These are phyloP conservation scores for Ailurus styani DNA, from an alignment of 2,113 vertebrate species.

Conservation along the genomic window DNA sequence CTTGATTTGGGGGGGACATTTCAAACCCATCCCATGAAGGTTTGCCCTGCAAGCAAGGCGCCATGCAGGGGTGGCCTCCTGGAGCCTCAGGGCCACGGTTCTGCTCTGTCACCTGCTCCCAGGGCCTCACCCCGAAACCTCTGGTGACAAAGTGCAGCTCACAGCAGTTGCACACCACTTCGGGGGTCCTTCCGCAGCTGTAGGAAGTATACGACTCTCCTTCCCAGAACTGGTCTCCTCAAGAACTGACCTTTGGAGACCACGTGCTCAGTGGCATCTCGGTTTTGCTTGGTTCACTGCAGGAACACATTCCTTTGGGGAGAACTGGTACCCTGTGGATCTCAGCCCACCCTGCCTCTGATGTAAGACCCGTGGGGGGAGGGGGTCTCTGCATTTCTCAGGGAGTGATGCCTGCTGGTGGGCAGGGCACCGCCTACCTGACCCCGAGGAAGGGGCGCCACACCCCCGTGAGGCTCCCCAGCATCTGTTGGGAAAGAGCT, in stretches of 20 bases:
- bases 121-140: background rate
- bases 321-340: slow-evolving; percentile 40
- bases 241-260: slow-evolving; percentile 50
- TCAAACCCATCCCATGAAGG: background rate
- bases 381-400: background rate
- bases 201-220: background rate
- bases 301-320: slow-evolving; percentile 47
- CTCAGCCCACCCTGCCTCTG: slow-evolving; percentile 44
- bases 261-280: slow-evolving; percentile 18
- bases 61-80: fast-evolving
- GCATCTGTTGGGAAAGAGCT: slow-evolving; percentile 69
- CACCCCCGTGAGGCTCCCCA: slow-evolving; percentile 40
- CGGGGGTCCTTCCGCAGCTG: background rate
- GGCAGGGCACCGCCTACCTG: slow-evolving; percentile 31
- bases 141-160: background rate
- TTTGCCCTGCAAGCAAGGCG: background rate
- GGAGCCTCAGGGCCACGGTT: fast-evolving
- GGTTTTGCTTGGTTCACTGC: slow-evolving; percentile 58
- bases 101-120: fast-evolving
- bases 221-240: background rate
- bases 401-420: slow-evolving; percentile 55
- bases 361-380: background rate
- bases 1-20: background rate
- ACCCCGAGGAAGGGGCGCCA: slow-evolving; percentile 35
- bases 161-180: background rate